Conservation (phyloP, 2,113 vertebrate genomes). For the cat (Felis catus) region DNA sequence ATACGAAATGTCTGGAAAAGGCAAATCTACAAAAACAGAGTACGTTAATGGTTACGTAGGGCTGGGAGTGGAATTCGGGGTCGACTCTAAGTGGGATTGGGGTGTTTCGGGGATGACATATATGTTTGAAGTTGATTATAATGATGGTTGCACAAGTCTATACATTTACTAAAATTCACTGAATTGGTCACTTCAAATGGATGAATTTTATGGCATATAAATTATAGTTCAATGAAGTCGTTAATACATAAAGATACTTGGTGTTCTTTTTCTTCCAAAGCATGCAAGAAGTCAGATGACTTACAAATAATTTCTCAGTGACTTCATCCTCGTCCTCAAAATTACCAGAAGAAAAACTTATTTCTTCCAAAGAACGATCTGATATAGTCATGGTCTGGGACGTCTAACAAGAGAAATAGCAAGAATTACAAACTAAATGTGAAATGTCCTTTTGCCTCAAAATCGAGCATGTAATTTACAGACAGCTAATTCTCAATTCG, state of each 20-base stretch:
- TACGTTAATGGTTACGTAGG: background rate
- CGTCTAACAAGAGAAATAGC: background rate
- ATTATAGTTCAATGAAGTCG: background rate
- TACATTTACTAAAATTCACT: background rate
- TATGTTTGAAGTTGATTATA: background rate
- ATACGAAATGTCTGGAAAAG: background rate
- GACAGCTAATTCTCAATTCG: constrained; percentile 22
- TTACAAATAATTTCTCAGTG: background rate
- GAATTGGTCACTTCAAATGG: background rate
- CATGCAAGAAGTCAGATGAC: background rate
- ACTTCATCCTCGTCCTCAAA: background rate
- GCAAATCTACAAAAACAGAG: background rate
- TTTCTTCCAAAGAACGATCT: background rate
- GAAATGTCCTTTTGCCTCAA: background rate
- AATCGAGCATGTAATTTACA: background rate
- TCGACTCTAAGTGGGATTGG: background rate
- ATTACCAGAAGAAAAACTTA: background rate
- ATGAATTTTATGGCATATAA: background rate
- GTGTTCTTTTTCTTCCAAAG: background rate
- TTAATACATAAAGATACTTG: background rate
- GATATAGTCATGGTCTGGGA: background rate
- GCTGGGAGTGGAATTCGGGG: too few species aligned
- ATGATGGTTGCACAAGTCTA: background rate
- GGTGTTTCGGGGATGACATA: background rate
- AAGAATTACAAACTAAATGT: background rate